Base-by-base conservation (phyloP, 2,888 invertebrate species). In the Anodontia alba region DNA sequence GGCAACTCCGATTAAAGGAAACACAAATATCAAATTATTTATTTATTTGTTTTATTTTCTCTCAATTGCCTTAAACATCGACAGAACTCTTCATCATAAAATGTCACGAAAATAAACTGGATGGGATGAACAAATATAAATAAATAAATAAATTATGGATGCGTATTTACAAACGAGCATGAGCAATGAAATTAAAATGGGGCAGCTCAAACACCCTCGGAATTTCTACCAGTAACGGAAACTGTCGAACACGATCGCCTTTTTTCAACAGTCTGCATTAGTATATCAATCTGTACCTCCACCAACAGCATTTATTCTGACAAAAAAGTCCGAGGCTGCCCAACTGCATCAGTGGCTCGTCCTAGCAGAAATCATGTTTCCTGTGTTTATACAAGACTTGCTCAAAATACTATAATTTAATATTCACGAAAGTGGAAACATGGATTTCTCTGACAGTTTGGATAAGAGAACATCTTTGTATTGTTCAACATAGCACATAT, bases 141-240 rank as follows among this genome's bases (percentile, higher is more conserved):
- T 80, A 75, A 80, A 71, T 76, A 46, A 49, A 73, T 76, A 51
- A 73, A 78, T 66, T 68, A 80, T 33, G 67, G 51, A 80, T 80
- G 80, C 76, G 67, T 80, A 80, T 80, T 72, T 80, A 80, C 80
- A 80, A 31, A 51, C 8, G 29, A 29, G 29, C 29, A 23, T 54
- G 23, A 26, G 10, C 17, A 26, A 54, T 54, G 54, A 54, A 23
- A 26, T 62, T 62, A 12, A 20, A 17, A 31, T 33, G 62, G 33
- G 33, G 62, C 33, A 33, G 62, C 29, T 26, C 5, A 57, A 57
- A 57, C 57, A 26, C 29, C 15, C 29, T n/a, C n/a, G n/a, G n/a
- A n/a, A n/a, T n/a, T n/a, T n/a, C n/a, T n/a, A n/a, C n/a, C n/a
- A n/a, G n/a, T n/a, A n/a, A n/a, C n/a, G n/a, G n/a, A n/a, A n/a